Evolutionary conservation across 1,140 invertebrate genomes (phyloP).

Genomic region (Lasioglossum baleicum): DNA sequence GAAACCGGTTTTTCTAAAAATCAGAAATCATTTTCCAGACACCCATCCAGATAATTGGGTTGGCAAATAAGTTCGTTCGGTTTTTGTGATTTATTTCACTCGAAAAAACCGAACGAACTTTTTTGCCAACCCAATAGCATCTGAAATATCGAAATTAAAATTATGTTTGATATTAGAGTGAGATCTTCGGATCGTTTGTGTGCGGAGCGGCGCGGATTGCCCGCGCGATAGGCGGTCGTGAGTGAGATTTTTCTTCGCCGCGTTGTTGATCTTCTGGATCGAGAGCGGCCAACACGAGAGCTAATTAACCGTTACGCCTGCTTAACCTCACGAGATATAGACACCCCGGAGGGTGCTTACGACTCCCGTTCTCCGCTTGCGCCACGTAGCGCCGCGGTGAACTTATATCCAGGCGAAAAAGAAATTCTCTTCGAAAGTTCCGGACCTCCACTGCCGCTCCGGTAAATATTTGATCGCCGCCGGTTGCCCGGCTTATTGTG

Average conservation of each 20-base stretch:
- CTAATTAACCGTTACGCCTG: conserved; percentile 38
- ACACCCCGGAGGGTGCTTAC: conserved; percentile 17
- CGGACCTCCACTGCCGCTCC: neutral
- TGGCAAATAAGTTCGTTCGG: too few species aligned
- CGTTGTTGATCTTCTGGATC: conserved; percentile 18
- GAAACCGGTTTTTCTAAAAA: too few species aligned
- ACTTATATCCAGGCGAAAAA: conserved; percentile 10
- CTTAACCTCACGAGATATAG: conserved; percentile 29
- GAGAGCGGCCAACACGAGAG: conserved; percentile 15
- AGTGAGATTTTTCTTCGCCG: conserved; percentile 12
- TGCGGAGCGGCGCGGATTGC: neutral
- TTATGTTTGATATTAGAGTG: too few species aligned
- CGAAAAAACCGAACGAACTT: too few species aligned
- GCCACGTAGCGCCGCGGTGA: neutral
- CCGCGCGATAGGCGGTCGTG: neutral
- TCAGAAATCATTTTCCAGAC: too few species aligned
- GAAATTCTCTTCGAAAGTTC: conserved; percentile 5
- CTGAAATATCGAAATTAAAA: too few species aligned
- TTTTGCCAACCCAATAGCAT: too few species aligned
- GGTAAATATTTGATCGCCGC: conserved; percentile 25
- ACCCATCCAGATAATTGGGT: too few species aligned
- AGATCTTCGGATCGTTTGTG: too few species aligned
- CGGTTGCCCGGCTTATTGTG: neutral
- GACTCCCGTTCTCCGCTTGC: neutral
- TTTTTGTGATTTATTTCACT: too few species aligned